Conservation (phyloP, 2,113 vertebrate genomes). For the Maccullochella peelii region DNA sequence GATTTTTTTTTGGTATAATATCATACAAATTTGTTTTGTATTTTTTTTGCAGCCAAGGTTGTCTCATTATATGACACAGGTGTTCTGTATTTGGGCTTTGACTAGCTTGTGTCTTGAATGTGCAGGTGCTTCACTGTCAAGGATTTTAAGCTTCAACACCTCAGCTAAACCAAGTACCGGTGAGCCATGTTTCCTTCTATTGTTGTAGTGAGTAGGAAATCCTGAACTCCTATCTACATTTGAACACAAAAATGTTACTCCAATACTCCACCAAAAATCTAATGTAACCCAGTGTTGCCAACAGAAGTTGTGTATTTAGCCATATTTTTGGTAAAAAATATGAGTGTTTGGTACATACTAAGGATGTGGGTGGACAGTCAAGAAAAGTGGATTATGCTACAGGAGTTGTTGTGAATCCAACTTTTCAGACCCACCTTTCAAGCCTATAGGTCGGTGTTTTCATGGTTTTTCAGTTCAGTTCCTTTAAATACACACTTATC, state of each 20-base stretch:
- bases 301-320: neutral
- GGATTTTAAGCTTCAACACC: neutral
- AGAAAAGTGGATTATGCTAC: neutral
- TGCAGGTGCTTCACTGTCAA: neutral
- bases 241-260: no score
- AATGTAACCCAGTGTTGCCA: neutral
- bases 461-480: neutral
- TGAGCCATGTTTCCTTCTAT: neutral
- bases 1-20: no score
- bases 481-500: slow-evolving; percentile 1
- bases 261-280: neutral
- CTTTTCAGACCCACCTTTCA: neutral
- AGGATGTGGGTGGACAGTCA: neutral
- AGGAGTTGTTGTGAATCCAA: neutral
- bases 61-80: neutral
- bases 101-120: neutral
- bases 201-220: neutral
- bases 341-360: neutral
- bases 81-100: neutral
- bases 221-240: no score
- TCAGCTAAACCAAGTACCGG: neutral
- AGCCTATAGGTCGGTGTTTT: neutral
- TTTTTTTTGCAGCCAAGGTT: neutral
- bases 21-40: no score
- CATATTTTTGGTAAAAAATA: neutral